Conservation (phyloP, 2,797 vertebrate species). For the Mormyrus hasselquistii region DNA sequence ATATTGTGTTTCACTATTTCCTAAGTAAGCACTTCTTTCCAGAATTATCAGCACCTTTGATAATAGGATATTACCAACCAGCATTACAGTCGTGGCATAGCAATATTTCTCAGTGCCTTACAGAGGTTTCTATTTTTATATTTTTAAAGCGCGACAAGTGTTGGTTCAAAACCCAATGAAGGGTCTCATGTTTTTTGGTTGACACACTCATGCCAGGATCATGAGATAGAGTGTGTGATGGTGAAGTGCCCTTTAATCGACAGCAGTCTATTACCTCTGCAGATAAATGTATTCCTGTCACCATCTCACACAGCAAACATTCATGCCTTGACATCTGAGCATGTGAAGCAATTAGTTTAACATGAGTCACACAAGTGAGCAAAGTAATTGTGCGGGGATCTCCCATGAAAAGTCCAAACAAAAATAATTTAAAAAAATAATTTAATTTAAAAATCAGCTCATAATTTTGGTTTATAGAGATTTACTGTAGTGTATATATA, state of each 20-base stretch:
- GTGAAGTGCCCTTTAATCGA: not conserved
- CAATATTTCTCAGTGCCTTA: not conserved
- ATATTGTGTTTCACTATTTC: not conserved
- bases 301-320: not conserved
- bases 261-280: not conserved
- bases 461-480: not conserved
- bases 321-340: not conserved
- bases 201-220: not conserved
- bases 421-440: not conserved
- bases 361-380: not conserved
- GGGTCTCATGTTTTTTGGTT: not conserved
- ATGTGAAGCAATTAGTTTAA: not conserved
- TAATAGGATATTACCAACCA: not conserved
- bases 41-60: not conserved
- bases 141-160: not conserved
- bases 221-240: not conserved
- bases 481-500: not conserved
- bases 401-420: not conserved
- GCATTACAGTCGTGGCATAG: not conserved
- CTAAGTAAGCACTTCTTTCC: not conserved
- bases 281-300: not conserved
- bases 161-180: not conserved
- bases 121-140: not conserved
- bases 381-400: not conserved
- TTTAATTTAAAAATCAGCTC: not conserved